These are phyloP conservation scores for Premnoplex brunnescens DNA, from an alignment of 2,797 vertebrate species.

Conservation along the genomic window DNA sequence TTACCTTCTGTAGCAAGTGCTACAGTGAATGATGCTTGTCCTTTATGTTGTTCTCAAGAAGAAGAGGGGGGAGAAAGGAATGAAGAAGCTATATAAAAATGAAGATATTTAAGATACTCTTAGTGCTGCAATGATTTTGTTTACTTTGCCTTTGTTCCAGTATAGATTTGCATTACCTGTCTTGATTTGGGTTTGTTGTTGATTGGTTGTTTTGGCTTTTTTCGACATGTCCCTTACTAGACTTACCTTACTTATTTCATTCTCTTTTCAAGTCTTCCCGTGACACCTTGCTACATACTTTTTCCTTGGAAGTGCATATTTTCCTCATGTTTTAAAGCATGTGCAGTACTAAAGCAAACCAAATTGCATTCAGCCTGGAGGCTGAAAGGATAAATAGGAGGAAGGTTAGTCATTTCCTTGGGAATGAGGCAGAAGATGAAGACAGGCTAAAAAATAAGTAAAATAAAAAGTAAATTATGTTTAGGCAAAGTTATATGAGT, in stretches of 20 bases:
- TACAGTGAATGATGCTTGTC: neutral
- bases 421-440: slow-evolving; percentile 23
- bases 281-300: neutral
- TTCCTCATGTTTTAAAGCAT: neutral
- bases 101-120: neutral
- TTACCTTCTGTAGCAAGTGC: neutral
- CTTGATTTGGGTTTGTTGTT: neutral
- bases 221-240: neutral
- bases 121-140: neutral
- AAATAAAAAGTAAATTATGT: slow-evolving; percentile 7
- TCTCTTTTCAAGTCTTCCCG: neutral
- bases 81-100: neutral
- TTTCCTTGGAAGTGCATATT: neutral
- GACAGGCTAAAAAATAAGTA: neutral
- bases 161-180: neutral
- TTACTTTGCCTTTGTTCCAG: neutral
- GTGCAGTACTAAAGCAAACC: neutral
- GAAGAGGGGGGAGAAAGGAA: neutral
- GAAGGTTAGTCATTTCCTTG: slow-evolving; percentile 26
- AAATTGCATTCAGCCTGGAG: neutral
- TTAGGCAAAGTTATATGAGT: neutral
- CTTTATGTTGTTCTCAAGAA: neutral
- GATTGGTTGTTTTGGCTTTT: neutral
- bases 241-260: neutral
- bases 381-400: neutral